Evolutionary conservation across 2,888 invertebrate species (phyloP), one percentile per base, ranked within the genome.

Genomic region (Lysandra coridon): DNA sequence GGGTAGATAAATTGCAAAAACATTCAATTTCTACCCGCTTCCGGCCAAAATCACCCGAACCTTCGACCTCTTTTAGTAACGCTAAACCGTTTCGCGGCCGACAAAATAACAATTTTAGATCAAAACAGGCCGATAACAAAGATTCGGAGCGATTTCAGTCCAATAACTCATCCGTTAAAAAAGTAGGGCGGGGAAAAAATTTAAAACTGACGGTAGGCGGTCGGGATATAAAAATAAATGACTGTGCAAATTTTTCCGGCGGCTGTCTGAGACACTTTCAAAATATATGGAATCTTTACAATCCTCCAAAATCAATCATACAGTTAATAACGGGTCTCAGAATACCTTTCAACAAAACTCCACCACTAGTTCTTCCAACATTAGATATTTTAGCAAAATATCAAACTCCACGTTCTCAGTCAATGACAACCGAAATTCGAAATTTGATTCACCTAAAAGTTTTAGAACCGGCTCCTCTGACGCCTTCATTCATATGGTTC

Each of bases 141-240:
- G 23, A 23, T 23, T 23, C 23, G 23, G 23, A 23, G n/a, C 62
- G n/a, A 4, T 62, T 60, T 14, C 5, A 5, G 10, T 60, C n/a
- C n/a, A 17, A 60, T 17, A 14, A n/a, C 60, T 60, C 60, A n/a
- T 60, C 60, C 60, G 60, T 4, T n/a, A 60, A 62, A 2, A 62
- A 62, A 62, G n/a, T 5, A 6, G 62, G 62, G 7, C 62, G 23
- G 62, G 62, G 7, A 62, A 23, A 62, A 62, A 62, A 62, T 62
- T n/a, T 62, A 62, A 62, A 62, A n/a, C 23, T 2, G 62, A 62
- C 2, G 23, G 7, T 23, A 62, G 23, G 2, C n/a, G 7, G 17
- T 62, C 62, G 23, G 23, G 62, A 62, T 62, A n/a, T 62, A 62
- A 62, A 62, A 62, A 62, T 62, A 62, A 62, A 62, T 62, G 62